Evolutionary conservation across 1,140 invertebrate genomes (phyloP), one percentile per base, ranked within the genome.

Genomic region (Maconellicoccus hirsutus): DNA sequence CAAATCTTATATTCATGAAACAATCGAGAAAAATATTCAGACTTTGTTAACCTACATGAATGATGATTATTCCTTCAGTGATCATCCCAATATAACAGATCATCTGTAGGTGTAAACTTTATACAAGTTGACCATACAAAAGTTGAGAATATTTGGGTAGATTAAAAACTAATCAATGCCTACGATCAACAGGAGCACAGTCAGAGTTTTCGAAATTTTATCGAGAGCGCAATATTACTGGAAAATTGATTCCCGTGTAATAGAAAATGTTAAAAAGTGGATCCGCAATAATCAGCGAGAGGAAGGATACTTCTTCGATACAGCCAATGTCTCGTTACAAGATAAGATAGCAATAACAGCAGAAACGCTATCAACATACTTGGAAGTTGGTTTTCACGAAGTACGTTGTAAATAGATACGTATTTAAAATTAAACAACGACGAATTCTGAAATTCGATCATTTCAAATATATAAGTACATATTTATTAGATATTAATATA

Each of bases 21-120:
- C 63, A 29, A 27, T 75, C 4, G 59, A 71, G 21, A 70, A 73
- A 14, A 75, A 70, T 33, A 82, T 86, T n/a, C 85, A 86, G 79
- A 81, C 81, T 12, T 78, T 86, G 0, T 75, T 86, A 0, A 82
- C 82, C 0, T 86, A 84, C 75, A 79, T 81, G 10, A 84, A 84
- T 76, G 78, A 75, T 26, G 85, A 86, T 73, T 83, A 83, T 71
- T 86, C 84, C 0, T 86, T 86, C 73, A 85, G 85, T 72, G 84
- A 86, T 69, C 85, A 86, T 74, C 83, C 81, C 69, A 82, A 82
- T 72, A 79, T 85, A 73, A 82, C 80, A 26, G 85, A 84, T 75
- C 83, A 84, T 70, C 75, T 76, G 77, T 78, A 63, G 74, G 74
- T 29, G 69, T 52, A 16, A 52, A 6, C 6, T 52, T n/a, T n/a